Base-by-base conservation (phyloP, 1,140 invertebrate species). In the Lepidotrigona ventralis region DNA sequence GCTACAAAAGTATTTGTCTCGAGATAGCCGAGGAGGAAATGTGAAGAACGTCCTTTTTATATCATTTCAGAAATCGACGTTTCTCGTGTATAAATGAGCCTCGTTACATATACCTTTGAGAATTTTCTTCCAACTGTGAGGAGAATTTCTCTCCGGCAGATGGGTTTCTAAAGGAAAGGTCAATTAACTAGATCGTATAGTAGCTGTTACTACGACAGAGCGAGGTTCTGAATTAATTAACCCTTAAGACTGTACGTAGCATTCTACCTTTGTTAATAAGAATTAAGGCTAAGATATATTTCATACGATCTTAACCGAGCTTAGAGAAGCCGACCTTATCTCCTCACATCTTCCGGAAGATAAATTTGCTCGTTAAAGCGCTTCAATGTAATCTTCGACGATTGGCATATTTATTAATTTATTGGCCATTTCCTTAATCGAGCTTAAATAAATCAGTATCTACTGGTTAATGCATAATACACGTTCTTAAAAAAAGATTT, bases 1-100 rank as follows among this genome's bases (percentile, higher is more conserved):
- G 63, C 63, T 56, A n/a, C 9, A 33, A 66, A 56, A 54, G 39
- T 69, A 54, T 76, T 82, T 73, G 23, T 58, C 73, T 26, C 51
- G 80, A 51, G 15, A 33, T 26, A 69, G 54, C n/a, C 54, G 39
- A 74, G n/a, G n/a, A 29, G 46, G 51, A 23, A 33, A 63, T 39
- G n/a, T 12, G 33, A 51, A 23, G 15, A 26, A 54, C n/a, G 66
- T 21, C 68, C 29, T 46, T 76, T 46, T 68, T 33, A 69, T 76
- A 69, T 68, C 3, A 51, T 39, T 68, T 23, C 9, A 19, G 15
- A 77, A 72, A 56, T 56, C 19, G 26, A 66, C 33, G 51, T 66
- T 56, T 26, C 51, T 66, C 46, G 51, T 58, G 66, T 54, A 58
- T 54, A 78, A 78, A 68, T 63, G n/a, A 17, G 23, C 9, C 11